These are phyloP conservation scores for Priocnemis perturbator DNA, from an alignment of 2,888 invertebrate genomes.

Conservation along the genomic window DNA sequence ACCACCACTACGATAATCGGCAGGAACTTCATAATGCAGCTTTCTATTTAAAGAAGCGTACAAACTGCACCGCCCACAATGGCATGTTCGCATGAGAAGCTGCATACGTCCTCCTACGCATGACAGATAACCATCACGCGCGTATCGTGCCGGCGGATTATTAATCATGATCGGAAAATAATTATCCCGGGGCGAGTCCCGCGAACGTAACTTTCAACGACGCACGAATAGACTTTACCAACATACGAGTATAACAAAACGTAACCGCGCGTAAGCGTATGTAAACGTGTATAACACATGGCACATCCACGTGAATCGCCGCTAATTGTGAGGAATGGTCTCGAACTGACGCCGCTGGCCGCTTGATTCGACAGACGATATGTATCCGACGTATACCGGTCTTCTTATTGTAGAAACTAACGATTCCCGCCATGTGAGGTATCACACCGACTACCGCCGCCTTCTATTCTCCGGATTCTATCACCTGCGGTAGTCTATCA, in stretches of 20 bases:
- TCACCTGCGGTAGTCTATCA: too few relatives aligned
- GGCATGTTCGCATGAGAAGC: constrained; percentile 6
- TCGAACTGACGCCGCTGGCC: constrained; percentile 39
- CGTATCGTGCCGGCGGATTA: constrained; percentile 44
- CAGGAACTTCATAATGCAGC: too few relatives aligned
- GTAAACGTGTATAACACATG: not conserved
- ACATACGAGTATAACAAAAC: constrained; percentile 38
- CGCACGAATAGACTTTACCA: constrained; percentile 29
- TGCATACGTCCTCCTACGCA: constrained; percentile 4
- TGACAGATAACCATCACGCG: constrained; percentile 47
- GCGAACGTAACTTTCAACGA: constrained; percentile 23
- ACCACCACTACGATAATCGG: too few relatives aligned
- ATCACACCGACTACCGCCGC: too few relatives aligned
- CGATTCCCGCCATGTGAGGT: too few relatives aligned
- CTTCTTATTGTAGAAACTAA: constrained; percentile 2
- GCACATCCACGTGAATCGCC: constrained; percentile 50
- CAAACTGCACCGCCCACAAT: too few relatives aligned
- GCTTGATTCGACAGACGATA: constrained; percentile 60
- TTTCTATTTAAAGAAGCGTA: too few relatives aligned
- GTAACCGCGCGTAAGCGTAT: constrained; percentile 29
- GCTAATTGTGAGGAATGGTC: constrained; percentile 66
- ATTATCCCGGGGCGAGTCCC: constrained; percentile 49
- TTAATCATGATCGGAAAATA: constrained; percentile 64
- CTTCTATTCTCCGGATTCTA: too few relatives aligned
- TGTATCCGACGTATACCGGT: constrained; percentile 40